A percentile compares a stretch with the other conserved stretches of the same genome.
phyloP scores from a whole-genome alignment of 2,797 vertebrate species.

The Psittacula echo region DNA sequence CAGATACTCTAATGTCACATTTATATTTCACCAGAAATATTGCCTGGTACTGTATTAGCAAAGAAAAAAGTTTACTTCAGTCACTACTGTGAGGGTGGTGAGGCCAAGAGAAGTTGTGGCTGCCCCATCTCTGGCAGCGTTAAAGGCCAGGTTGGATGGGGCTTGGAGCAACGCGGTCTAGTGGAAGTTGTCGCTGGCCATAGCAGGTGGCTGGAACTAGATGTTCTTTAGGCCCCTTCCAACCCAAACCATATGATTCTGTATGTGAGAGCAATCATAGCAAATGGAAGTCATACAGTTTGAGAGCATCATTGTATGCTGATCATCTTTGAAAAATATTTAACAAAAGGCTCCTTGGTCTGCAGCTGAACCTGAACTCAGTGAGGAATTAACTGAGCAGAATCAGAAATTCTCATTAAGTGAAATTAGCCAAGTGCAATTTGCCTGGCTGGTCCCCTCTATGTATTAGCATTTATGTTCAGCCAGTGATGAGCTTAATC shows the following conservation, averaged over 20 bases:
- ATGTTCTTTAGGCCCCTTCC: not conserved
- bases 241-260: not conserved
- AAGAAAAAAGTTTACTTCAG: not conserved
- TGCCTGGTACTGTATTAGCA: not conserved
- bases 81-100: not conserved
- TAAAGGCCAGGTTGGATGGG: not conserved
- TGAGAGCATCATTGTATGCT: not conserved
- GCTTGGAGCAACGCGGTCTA: not conserved
- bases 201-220: not conserved
- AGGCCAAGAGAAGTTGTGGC: not conserved
- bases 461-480: conserved; percentile 13
- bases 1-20: not conserved
- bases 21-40: not conserved
- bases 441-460: conserved; percentile 1
- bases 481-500: not conserved
- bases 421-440: conserved; percentile 49
- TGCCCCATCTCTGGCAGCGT: not conserved
- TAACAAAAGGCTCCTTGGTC: not conserved
- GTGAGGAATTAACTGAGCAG: not conserved
- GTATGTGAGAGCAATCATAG: not conserved
- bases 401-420: conserved; percentile 52
- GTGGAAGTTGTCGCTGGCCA: not conserved
- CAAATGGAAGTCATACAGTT: not conserved
- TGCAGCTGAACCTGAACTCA: conserved; percentile 31
- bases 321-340: not conserved